phyloP scores from a whole-genome alignment of 2,113 vertebrate genomes.

The Jacana jacana region DNA sequence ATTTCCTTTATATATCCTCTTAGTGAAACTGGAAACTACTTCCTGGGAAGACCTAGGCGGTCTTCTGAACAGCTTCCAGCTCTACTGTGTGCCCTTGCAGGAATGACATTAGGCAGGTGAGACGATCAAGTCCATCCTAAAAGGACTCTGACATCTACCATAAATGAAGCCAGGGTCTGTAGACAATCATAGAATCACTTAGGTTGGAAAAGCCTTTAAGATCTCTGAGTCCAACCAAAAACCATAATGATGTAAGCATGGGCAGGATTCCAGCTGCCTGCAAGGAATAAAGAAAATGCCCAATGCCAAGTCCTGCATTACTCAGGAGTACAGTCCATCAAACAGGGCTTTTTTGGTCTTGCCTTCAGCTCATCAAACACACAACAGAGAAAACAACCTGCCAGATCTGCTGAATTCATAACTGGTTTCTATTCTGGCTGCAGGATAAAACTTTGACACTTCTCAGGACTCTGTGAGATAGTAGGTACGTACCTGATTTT shows the following conservation, averaged over 20 bases:
- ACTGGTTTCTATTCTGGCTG: background rate
- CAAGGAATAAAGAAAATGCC: background rate
- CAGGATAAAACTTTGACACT: background rate
- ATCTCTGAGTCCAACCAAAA: accelerated
- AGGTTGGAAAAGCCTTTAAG: background rate
- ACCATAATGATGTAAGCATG: background rate
- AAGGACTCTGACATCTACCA: background rate
- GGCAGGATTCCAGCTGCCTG: background rate
- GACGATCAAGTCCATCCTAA: background rate
- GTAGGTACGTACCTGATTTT: background rate
- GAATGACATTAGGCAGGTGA: background rate
- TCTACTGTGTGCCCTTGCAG: background rate
- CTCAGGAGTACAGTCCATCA: background rate
- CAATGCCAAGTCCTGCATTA: accelerated
- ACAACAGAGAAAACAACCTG: background rate
- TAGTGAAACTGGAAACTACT: background rate
- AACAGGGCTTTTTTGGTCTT: background rate
- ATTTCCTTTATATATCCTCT: background rate
- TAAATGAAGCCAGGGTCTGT: background rate
- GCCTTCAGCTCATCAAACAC: background rate
- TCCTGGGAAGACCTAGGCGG: background rate
- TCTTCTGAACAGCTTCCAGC: background rate
- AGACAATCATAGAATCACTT: background rate
- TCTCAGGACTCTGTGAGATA: background rate
- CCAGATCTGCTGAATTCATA: background rate